Conservation (phyloP, 2,888 invertebrate genomes). For the Liopterus haemorrhoidalis region DNA sequence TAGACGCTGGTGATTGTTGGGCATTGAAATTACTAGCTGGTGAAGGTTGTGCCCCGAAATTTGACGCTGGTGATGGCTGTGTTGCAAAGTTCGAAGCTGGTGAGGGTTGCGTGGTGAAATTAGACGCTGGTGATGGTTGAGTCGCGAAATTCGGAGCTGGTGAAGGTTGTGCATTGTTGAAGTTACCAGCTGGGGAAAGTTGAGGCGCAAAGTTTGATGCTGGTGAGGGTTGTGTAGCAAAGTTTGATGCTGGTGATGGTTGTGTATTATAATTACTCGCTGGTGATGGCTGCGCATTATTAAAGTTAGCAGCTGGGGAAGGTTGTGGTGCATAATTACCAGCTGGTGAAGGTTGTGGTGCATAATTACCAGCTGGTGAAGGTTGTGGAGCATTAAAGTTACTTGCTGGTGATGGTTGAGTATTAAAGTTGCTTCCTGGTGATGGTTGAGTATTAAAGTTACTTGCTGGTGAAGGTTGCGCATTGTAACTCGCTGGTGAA, state of each 20-base stretch:
- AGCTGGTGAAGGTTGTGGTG: slow-evolving; percentile 37
- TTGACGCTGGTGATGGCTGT: slow-evolving; percentile 26
- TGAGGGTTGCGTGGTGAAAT: slow-evolving; percentile 15
- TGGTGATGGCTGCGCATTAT: slow-evolving; percentile 22
- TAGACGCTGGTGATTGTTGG: slow-evolving; percentile 34
- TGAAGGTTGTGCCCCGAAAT: slow-evolving; percentile 13
- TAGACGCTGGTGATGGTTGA: slow-evolving; percentile 29
- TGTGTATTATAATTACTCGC: slow-evolving; percentile 27
- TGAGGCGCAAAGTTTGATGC: slow-evolving; percentile 35
- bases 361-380: slow-evolving; percentile 32
- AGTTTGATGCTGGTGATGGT: slow-evolving; percentile 32
- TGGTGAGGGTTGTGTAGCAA: slow-evolving; percentile 32
- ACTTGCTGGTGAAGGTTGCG: slow-evolving; percentile 16
- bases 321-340: slow-evolving; percentile 31
- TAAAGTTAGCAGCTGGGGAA: slow-evolving; percentile 24
- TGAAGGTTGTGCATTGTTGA: slow-evolving; percentile 37
- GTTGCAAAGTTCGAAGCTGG: slow-evolving; percentile 12
- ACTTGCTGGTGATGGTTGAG: slow-evolving; percentile 33
- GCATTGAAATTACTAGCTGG: slow-evolving; percentile 23
- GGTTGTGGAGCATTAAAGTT: slow-evolving; percentile 34
- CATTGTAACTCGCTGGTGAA: slow-evolving; percentile 21
- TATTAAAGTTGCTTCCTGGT: slow-evolving; percentile 29
- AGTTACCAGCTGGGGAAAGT: slow-evolving; percentile 31
- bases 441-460: slow-evolving; percentile 33
- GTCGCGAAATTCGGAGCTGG: slow-evolving; percentile 33